Evolutionary conservation across 2,888 invertebrate genomes (phyloP), one percentile per base, ranked within the genome.

Genomic region (Baronia brevicornis): DNA sequence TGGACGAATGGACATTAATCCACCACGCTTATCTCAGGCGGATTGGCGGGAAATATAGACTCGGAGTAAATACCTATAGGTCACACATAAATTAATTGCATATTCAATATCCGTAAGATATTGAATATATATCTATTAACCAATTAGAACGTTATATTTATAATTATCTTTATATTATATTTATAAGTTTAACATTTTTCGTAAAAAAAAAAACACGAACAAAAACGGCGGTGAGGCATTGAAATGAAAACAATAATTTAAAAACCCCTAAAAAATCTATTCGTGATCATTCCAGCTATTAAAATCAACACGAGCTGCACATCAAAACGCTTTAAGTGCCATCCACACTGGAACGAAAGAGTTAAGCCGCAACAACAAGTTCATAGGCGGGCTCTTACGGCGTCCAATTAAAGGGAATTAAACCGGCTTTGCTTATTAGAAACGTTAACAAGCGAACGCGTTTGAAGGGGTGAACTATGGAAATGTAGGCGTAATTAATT

Each of bases 341-440:
- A 26, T 26, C 30, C 9, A 26, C 17, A 27, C 13, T 2, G 9
- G 12, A 22, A 27, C 20, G 21, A 29, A 35, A 35, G 35, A 29
- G 29, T 29, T 30, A 35, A 35, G 35, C 35, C 12, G 11, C 35
- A 17, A 25, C 35, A 35, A 29, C 35, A 35, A 35, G 35, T 35
- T 35, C 19, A 24, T 21, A 7, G 20, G 29, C 29, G 20, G 15
- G 22, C 29, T 25, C 25, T 29, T 20, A 25, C 11, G 7, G 29
- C 35, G 26, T 36, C 36, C 36, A 36, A 36, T 36, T 36, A 36
- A 36, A 28, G 36, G 26, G 35, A 30, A 35, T 35, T 35, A 35
- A 26, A 28, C 21, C 30, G 15, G 29, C 35, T 30, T 36, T 30
- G 36, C 30, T 36, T 36, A 36, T 36, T 30, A 36, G 30, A 36